Percentiles rank a stretch among this genome's conserved stretches.
Evolutionary conservation across 2,888 invertebrate species (phyloP).

Genomic region (Nymphalis c-album): DNA sequence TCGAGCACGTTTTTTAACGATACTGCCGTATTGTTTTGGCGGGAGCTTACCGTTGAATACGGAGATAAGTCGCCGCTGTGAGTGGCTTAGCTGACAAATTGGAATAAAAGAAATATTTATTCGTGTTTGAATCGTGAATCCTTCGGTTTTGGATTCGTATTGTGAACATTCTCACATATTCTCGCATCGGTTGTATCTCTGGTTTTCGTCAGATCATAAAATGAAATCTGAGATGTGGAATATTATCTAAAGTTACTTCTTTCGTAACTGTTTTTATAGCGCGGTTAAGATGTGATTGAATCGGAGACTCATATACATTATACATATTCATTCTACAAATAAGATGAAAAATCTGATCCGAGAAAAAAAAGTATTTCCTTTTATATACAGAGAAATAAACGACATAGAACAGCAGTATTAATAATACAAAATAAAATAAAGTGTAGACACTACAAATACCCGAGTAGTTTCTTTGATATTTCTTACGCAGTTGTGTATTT

Average conservation of each 20-base stretch:
- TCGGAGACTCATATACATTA: too few species aligned
- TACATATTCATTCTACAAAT: background rate
- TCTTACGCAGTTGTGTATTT: background rate
- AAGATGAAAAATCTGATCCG: background rate
- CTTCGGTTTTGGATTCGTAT: slow-evolving; percentile 43
- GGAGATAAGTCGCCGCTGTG: slow-evolving; percentile 78
- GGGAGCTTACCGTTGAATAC: slow-evolving; percentile 78
- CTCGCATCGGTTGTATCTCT: slow-evolving; percentile 32
- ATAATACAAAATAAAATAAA: background rate
- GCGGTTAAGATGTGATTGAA: background rate
- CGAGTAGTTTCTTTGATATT: slow-evolving; percentile 5
- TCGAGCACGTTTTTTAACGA: slow-evolving; percentile 80
- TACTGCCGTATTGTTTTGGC: slow-evolving; percentile 80
- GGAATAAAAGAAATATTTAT: slow-evolving; percentile 82
- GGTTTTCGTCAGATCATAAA: slow-evolving; percentile 28
- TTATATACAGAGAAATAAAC: background rate
- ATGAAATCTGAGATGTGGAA: slow-evolving; percentile 26
- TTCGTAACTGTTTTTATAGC: background rate
- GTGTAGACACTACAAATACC: slow-evolving; percentile 4
- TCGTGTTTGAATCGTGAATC: slow-evolving; percentile 61
- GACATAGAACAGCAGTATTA: background rate
- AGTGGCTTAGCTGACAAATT: slow-evolving; percentile 82
- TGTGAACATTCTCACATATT: slow-evolving; percentile 57
- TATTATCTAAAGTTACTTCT: slow-evolving; percentile 12
- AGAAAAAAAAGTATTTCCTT: background rate